Conservation (phyloP, 2,113 vertebrate genomes). For the Axis porcinus region DNA sequence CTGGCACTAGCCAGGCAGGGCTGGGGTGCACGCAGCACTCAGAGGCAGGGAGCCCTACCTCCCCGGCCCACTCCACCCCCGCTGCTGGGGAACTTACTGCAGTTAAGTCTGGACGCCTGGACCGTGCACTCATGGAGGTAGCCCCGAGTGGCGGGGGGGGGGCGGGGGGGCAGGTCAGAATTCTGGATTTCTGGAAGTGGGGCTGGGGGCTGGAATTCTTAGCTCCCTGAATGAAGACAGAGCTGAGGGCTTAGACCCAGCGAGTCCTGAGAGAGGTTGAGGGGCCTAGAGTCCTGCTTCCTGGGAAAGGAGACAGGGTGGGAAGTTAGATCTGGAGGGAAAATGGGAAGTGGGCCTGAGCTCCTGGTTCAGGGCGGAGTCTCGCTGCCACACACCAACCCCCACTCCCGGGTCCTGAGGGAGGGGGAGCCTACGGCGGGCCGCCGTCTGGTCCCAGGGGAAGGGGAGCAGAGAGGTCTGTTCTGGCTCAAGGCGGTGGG, state of each 20-base stretch:
- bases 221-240: not conserved
- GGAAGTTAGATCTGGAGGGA: not conserved
- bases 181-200: not conserved
- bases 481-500: not conserved
- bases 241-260: not conserved
- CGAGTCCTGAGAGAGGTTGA: not conserved
- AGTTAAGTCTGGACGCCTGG: not conserved
- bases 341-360: not conserved
- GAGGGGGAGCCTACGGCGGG: not conserved
- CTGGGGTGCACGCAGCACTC: rapidly evolving
- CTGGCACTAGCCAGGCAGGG: not conserved
- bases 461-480: not conserved
- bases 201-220: not conserved
- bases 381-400: rapidly evolving
- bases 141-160: too few relatives aligned
- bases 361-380: not conserved
- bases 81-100: not conserved
- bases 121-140: not conserved
- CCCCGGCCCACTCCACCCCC: not conserved
- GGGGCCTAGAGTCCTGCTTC: not conserved
- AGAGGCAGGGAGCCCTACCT: not conserved
- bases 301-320: not conserved
- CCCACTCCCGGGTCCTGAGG: not conserved
- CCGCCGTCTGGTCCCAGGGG: too few relatives aligned
- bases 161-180: not conserved